Base-by-base conservation (phyloP, 2,113 vertebrate species). In the Platysteira castanea region DNA sequence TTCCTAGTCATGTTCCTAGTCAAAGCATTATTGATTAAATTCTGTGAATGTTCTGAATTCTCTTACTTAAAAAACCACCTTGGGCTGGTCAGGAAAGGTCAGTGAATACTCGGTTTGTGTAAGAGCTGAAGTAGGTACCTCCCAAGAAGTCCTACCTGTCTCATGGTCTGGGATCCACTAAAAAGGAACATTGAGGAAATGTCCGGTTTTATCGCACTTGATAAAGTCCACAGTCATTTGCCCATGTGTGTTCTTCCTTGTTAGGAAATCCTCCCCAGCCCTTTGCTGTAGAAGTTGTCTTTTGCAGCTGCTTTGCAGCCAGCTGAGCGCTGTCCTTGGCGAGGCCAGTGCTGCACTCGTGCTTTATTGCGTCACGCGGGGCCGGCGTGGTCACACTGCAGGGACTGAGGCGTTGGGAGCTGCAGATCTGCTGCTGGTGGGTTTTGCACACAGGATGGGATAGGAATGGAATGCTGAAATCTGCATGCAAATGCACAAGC, bases 401-500 rank as follows among this genome's bases (percentile, higher is more conserved):
- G 18, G 56, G 53, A 68, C 42, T 3, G 68, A 93, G 56, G 37
- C 46, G 61, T 33, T 83, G 76, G 82, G 82, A 95, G 70, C 56
- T 77, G 73, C 37, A 84, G 78, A 53, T 93, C 68, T 87, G 69
- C 80, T 97, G 73, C 61, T 90, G 60, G 46, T 84, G 92, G 93
- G 42, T 69, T 94, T 77, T 91, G 69, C 49, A 27, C 79, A 74
- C 56, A 68, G 89, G 30, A 90, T 93, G 88, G 35, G 90, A 69
- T 75, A 31, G 31, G 74, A 97, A 94, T 52, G 83, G 71, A 95
- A 75, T 73, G 53, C 52, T 69, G 73, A 93, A 91, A 96, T 95
- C 70, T 97, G 20, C 96, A 95, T 97, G 97, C 96, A 93, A 85
- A 90, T 89, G 80, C 50, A 70, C 65, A 92, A 74, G 82, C 87